A percentile compares a stretch with the other conserved stretches of the same genome.
These are phyloP conservation scores for Eonycteris spelaea DNA, from an alignment of 2,113 vertebrate genomes.

Conservation along the genomic window DNA sequence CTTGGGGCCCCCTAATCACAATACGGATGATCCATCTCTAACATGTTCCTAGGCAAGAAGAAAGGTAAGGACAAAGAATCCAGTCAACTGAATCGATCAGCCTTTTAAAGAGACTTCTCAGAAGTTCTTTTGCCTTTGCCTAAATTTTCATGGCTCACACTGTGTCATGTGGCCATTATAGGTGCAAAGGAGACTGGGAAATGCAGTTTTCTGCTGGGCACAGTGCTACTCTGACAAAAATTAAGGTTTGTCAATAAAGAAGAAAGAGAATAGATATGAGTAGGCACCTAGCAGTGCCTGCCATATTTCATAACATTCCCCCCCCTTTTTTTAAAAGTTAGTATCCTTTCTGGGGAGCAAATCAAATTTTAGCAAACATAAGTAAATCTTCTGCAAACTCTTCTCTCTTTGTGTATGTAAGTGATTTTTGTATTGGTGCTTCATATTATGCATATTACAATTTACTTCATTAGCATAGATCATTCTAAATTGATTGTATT, in stretches of 20 bases:
- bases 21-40: accelerated
- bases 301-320: background rate
- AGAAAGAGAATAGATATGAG: background rate
- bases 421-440: background rate
- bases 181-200: background rate
- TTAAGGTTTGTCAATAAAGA: background rate
- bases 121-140: background rate
- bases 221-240: background rate
- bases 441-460: background rate
- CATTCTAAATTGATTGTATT: background rate
- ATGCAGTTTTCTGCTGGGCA: background rate
- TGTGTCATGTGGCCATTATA: background rate
- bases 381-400: background rate
- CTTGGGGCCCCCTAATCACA: background rate
- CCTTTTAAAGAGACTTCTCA: background rate
- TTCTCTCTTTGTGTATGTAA: background rate
- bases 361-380: background rate
- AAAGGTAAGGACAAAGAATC: background rate
- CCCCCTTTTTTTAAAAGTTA: background rate
- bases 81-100: background rate
- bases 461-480: background rate
- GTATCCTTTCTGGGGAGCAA: background rate
- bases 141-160: background rate
- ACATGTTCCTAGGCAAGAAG: background rate
- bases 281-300: background rate